Conservation (phyloP, 1,140 invertebrate species). For the Eulimnadia texana region DNA sequence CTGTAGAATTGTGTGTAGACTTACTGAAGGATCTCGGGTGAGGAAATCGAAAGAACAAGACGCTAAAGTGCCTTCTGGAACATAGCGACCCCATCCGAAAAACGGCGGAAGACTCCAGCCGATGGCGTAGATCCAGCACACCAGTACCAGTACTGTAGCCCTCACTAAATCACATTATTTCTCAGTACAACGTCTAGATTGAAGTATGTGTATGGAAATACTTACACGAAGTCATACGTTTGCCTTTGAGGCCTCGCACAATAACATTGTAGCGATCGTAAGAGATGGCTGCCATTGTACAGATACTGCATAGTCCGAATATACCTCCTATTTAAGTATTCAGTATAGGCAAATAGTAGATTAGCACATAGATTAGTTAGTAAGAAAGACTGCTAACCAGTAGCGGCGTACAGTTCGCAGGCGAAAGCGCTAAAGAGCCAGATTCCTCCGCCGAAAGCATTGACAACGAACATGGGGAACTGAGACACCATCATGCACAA, state of each 20-base stretch:
- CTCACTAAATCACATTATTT: too few relatives aligned
- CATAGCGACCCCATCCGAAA: constrained; percentile 70
- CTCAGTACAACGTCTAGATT: too few relatives aligned
- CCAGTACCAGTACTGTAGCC: constrained; percentile 48
- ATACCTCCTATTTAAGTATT: constrained; percentile 1
- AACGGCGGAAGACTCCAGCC: constrained; percentile 55
- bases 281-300: constrained; percentile 12
- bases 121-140: constrained; percentile 50
- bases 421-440: constrained; percentile 25
- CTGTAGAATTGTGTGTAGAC: constrained; percentile 23
- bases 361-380: neutral
- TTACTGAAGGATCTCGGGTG: constrained; percentile 33
- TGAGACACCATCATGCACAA: constrained; percentile 65
- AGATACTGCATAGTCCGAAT: constrained; percentile 13
- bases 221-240: constrained; percentile 38
- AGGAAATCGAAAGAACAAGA: constrained; percentile 73
- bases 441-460: constrained; percentile 43
- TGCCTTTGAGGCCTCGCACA: constrained; percentile 8
- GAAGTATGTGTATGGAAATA: too few relatives aligned
- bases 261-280: constrained; percentile 16
- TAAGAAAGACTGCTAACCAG: neutral
- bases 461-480: constrained; percentile 30
- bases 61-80: constrained; percentile 75
- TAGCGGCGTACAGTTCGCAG: constrained; percentile 29
- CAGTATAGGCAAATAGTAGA: neutral